Percentiles rank a stretch among this genome's conserved stretches.
Conservation (phyloP, 2,797 vertebrate genomes). For the Dendrocincla fuliginosa region DNA sequence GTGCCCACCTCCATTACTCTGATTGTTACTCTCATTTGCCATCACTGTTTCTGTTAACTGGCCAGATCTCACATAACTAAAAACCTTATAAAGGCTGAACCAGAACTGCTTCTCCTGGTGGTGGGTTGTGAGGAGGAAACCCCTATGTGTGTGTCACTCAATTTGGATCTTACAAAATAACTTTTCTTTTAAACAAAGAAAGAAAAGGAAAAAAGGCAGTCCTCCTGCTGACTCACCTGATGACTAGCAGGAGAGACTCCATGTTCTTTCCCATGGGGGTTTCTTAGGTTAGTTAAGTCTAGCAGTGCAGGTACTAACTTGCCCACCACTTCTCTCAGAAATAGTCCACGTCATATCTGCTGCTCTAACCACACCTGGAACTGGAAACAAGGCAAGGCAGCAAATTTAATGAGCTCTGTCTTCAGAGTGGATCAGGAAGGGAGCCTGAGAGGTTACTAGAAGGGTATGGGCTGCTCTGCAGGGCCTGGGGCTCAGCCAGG, state of each 20-base stretch:
- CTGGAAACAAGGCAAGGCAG: background rate
- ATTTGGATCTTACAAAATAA: background rate
- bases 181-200: background rate
- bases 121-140: background rate
- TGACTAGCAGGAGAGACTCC: background rate
- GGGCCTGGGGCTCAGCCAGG: background rate
- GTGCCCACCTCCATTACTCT: background rate
- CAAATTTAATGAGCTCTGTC: background rate
- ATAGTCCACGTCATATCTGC: background rate
- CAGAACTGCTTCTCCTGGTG: background rate
- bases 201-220: background rate
- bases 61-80: background rate
- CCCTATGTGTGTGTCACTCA: background rate
- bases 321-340: slow-evolving; percentile 8
- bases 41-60: background rate
- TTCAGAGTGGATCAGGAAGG: background rate
- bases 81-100: background rate
- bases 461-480: background rate
- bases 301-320: slow-evolving; percentile 1
- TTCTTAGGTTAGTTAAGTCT: slow-evolving; percentile 5
- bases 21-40: background rate
- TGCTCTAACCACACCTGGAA: slow-evolving; percentile 24
- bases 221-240: slow-evolving; percentile 2
- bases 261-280: background rate
- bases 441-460: background rate